Base-by-base conservation (phyloP, 2,888 invertebrate genomes). In the Penaeus monodon region DNA sequence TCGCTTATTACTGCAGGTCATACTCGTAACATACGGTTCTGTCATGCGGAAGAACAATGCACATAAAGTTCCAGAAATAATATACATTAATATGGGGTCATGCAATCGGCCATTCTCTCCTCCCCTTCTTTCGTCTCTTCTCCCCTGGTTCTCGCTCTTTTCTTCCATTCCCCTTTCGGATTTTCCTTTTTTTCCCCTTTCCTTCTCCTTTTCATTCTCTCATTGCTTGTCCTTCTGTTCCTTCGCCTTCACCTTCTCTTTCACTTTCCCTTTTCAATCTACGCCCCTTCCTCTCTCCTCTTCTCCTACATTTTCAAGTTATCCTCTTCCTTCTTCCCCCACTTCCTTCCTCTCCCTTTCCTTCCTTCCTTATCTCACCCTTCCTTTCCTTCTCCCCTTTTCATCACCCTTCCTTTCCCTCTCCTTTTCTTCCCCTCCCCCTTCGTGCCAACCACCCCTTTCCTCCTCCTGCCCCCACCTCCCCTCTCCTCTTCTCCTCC, bases 281-380 rank as follows among this genome's bases (percentile, higher is more conserved):
- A n/a, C 27, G 63, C n/a, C 10, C n/a, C 70, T 70, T 33, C 68
- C 7, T 49, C 49, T 49, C 29, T 22, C 29, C 33, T 33, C 33
- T 33, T 33, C 33, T 33, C 33, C 3, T 33, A 33, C 33, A 33
- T 3, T 33, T 33, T 33, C 33, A 33, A 2, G 33, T 33, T 22
- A n/a, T 68, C 14, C 68, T 68, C 68, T 29, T 12, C 24, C 68
- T 27, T n/a, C 27, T 68, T 27, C 68, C 24, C n/a, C 29, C 20
- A 10, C 38, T 38, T 33, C 22, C 76, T 38, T 81, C 49, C 44
- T 38, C 3, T 33, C 10, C 17, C 2, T 6, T 12, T 38, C 12
- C 38, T 76, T 44, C 22, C 33, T 68, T 70, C 63, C 49, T 70
- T 66, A 27, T 70, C 81, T 81, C 81, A 22, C 24, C 22, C 20